Percentiles rank a stretch among this genome's conserved stretches.
phyloP scores from a whole-genome alignment of 2,113 vertebrate genomes.

The Leptosomus discolor region DNA sequence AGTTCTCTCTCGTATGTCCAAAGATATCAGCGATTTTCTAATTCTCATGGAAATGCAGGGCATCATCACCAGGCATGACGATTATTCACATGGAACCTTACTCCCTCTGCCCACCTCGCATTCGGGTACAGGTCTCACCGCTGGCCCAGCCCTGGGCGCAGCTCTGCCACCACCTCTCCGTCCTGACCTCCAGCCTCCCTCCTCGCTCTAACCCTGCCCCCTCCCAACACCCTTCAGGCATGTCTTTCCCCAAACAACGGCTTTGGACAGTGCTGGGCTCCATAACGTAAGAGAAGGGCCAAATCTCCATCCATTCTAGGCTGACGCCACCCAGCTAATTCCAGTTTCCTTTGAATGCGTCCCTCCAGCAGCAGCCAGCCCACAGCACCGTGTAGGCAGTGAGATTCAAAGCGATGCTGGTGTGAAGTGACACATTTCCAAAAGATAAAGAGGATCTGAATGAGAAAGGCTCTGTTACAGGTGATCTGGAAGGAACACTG shows the following conservation, averaged over 20 bases:
- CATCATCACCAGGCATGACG: neutral
- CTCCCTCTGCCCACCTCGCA: neutral
- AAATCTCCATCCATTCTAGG: neutral
- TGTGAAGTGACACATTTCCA: conserved; percentile 42
- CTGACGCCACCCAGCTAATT: neutral
- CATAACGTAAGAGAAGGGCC: neutral
- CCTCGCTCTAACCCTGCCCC: neutral
- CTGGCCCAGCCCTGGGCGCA: no score
- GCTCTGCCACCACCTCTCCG: neutral
- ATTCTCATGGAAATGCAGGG: neutral
- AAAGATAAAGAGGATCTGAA: conserved; percentile 45
- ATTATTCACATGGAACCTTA: neutral
- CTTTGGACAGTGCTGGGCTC: neutral
- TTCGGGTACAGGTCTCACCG: no score
- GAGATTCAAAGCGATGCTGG: neutral
- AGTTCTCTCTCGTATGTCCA: neutral
- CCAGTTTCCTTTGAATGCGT: neutral
- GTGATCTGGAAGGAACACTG: conserved; percentile 59
- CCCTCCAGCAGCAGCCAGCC: conserved; percentile 30
- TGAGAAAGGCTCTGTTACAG: conserved; percentile 48
- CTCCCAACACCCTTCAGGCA: neutral
- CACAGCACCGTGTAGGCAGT: conserved; percentile 21
- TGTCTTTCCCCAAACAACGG: rapidly evolving
- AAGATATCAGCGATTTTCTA: neutral
- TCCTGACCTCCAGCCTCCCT: neutral